These are phyloP conservation scores for Gouania willdenowi DNA, from an alignment of 2,797 vertebrate genomes.

Conservation along the genomic window DNA sequence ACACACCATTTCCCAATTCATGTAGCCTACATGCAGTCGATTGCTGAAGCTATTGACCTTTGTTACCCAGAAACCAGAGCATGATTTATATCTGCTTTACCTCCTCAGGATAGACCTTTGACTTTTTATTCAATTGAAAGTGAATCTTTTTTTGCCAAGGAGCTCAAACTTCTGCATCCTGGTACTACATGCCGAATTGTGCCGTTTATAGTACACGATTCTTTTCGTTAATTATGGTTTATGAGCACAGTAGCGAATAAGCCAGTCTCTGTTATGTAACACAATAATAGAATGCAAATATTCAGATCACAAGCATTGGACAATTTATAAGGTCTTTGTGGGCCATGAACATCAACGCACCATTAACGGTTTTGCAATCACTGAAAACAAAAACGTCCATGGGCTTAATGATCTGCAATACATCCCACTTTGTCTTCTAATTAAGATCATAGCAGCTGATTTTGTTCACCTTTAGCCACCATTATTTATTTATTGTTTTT, in stretches of 20 bases:
- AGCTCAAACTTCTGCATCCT: not conserved
- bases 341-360: constrained; percentile 35
- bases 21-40: constrained; percentile 24
- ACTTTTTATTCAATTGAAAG: constrained; percentile 2
- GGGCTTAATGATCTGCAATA: constrained; percentile 22
- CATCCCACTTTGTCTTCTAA: constrained; percentile 24
- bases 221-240: constrained; percentile 4
- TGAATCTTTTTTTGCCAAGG: not conserved
- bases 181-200: not conserved
- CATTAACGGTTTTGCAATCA: constrained; percentile 42
- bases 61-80: constrained; percentile 17
- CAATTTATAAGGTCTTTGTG: constrained; percentile 35
- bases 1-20: constrained; percentile 38
- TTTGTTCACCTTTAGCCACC: constrained; percentile 6
- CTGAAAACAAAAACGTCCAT: constrained; percentile 45
- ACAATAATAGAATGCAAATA: constrained; percentile 7
- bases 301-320: constrained; percentile 21
- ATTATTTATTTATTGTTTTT: too few species aligned
- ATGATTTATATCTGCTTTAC: constrained; percentile 2
- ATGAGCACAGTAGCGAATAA: constrained; percentile 16
- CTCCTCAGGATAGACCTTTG: not conserved
- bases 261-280: constrained; percentile 7
- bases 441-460: not conserved
- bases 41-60: constrained; percentile 35
- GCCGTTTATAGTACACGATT: not conserved